Conservation (phyloP, 2,113 vertebrate genomes). For the Bos taurus region DNA sequence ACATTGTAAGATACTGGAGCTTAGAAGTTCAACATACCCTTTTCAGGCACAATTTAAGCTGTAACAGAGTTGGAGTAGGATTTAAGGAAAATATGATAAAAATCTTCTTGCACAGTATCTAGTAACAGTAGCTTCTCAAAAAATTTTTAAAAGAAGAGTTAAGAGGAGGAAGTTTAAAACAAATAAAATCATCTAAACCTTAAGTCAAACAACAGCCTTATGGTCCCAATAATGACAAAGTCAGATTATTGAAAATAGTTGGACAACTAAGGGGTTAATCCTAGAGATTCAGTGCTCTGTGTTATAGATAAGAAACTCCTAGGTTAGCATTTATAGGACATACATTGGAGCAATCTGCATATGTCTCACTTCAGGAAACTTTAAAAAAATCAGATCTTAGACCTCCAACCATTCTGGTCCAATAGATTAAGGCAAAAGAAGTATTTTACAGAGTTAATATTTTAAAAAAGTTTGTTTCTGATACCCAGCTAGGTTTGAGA, state of each 20-base stretch:
- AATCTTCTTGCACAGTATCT: neutral
- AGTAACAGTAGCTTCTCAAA: neutral
- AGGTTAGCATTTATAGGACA: neutral
- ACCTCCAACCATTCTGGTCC: neutral
- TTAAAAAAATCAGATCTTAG: neutral
- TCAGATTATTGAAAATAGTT: neutral
- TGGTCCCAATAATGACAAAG: neutral
- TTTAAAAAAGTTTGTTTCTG: neutral
- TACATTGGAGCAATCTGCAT: rapidly evolving
- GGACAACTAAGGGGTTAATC: neutral
- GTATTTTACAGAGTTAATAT: neutral
- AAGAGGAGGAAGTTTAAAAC: neutral
- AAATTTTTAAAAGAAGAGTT: neutral
- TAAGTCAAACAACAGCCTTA: neutral
- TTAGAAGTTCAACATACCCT: neutral
- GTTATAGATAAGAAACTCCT: neutral
- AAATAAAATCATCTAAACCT: neutral
- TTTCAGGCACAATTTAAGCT: neutral
- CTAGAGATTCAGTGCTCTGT: too few species aligned
- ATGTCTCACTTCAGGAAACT: neutral
- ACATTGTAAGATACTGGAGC: neutral
- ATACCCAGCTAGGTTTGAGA: neutral
- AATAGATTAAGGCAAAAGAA: neutral
- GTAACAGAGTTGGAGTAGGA: neutral
- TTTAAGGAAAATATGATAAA: neutral